phyloP scores from a whole-genome alignment of 2,113 vertebrate genomes.

The Nesogale talazaci region DNA sequence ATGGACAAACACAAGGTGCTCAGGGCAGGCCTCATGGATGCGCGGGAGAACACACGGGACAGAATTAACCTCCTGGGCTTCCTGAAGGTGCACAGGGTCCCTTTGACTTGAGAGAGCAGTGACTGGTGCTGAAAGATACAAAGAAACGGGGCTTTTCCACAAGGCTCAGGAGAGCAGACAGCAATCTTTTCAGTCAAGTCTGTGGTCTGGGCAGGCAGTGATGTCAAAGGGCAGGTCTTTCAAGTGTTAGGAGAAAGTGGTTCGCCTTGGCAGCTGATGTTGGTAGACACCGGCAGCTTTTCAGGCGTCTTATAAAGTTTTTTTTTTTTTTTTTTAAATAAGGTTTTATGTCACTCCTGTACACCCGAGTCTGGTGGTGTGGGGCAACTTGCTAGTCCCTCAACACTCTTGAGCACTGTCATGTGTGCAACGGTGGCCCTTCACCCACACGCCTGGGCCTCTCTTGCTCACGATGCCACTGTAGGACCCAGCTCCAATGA shows the following conservation, averaged over 20 bases:
- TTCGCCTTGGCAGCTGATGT: slow-evolving; percentile 11
- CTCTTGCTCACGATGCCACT: not conserved
- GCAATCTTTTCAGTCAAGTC: not conserved
- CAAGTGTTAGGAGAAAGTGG: slow-evolving; percentile 49
- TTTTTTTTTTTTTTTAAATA: too few relatives aligned
- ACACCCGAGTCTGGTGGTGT: not conserved
- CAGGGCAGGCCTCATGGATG: slow-evolving; percentile 18
- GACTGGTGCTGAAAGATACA: slow-evolving; percentile 46
- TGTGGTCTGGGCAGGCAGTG: not conserved
- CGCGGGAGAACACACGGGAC: slow-evolving; percentile 28
- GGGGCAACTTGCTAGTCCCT: not conserved
- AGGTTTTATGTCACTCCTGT: slow-evolving; percentile 33
- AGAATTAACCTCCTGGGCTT: slow-evolving; percentile 17
- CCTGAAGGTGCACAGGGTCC: not conserved
- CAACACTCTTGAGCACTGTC: not conserved
- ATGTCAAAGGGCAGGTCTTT: slow-evolving; percentile 27
- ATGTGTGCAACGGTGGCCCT: slow-evolving; percentile 11
- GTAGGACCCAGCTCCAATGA: slow-evolving; percentile 4
- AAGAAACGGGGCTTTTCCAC: slow-evolving; percentile 39
- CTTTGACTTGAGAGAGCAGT: slow-evolving; percentile 27
- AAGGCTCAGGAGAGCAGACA: slow-evolving; percentile 43
- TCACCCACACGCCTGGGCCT: not conserved
- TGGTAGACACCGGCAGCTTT: slow-evolving; percentile 18
- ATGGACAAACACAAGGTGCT: slow-evolving; percentile 34
- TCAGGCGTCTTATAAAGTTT: not conserved